Base-by-base conservation (phyloP, 2,888 invertebrate species). In the Oconnorella tubifera region DNA sequence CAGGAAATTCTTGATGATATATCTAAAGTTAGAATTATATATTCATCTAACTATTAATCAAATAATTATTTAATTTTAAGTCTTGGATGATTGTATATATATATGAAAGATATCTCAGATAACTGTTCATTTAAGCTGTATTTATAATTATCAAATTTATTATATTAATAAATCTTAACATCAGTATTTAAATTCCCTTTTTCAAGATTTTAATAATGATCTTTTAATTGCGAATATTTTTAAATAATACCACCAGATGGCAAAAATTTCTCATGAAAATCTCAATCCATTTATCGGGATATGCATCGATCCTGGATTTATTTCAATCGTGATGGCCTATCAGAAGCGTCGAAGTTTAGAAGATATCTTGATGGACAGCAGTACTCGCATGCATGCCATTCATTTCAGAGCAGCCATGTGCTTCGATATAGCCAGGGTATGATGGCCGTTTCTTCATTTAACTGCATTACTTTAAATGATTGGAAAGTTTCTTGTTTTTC, bases 181-280 rank as follows among this genome's bases (percentile, higher is more conserved):
- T 40, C n/a, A n/a, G n/a, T n/a, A n/a, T n/a, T n/a, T n/a, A n/a
- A n/a, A n/a, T n/a, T n/a, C n/a, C n/a, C n/a, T n/a, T n/a, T n/a
- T n/a, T n/a, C n/a, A n/a, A n/a, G n/a, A n/a, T n/a, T n/a, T n/a
- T n/a, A n/a, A n/a, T n/a, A n/a, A n/a, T n/a, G n/a, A n/a, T n/a
- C n/a, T n/a, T n/a, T n/a, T n/a, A n/a, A n/a, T n/a, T n/a, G n/a
- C n/a, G n/a, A n/a, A n/a, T n/a, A n/a, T n/a, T n/a, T n/a, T n/a
- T n/a, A n/a, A n/a, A n/a, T n/a, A n/a, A n/a, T n/a, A n/a, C n/a
- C n/a, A n/a, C n/a, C n/a, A 62, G 57, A 62, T 65, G 53, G 56
- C 64, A 19, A 62, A 40, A 14, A 25, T 65, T 23, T 56, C 59
- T 40, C 65, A 65, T 48, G 65, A 65, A 57, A 65, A 65, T 48